phyloP scores from a whole-genome alignment of 2,888 invertebrate genomes.

The Meta bourneti region DNA sequence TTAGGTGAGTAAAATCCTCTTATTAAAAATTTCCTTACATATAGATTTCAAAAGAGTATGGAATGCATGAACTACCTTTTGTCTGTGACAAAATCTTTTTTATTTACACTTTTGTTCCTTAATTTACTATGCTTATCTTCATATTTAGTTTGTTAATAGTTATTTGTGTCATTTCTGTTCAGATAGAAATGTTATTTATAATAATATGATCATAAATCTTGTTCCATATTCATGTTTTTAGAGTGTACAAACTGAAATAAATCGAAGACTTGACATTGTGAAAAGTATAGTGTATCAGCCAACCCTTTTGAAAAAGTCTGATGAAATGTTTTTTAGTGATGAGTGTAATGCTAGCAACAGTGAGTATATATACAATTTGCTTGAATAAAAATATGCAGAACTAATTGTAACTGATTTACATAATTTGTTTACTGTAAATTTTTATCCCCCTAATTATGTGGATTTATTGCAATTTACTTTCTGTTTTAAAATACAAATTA shows the following conservation, averaged over 20 bases:
- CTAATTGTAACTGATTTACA: not conserved
- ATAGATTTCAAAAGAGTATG: too few species aligned
- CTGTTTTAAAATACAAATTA: not conserved
- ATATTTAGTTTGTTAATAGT: too few species aligned
- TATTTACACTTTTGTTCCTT: too few species aligned
- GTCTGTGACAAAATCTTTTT: too few species aligned
- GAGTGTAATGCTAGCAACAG: constrained; percentile 21
- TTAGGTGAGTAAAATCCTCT: too few species aligned
- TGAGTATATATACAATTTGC: constrained; percentile 1
- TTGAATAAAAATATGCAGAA: not conserved
- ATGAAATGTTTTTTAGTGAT: constrained; percentile 64
- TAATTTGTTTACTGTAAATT: not conserved
- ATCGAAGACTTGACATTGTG: constrained; percentile 64
- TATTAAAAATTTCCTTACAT: too few species aligned
- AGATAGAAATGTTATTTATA: too few species aligned
- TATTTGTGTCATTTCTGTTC: too few species aligned
- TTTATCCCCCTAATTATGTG: not conserved
- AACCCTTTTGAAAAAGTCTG: constrained; percentile 63
- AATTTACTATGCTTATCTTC: too few species aligned
- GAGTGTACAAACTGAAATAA: constrained; percentile 69
- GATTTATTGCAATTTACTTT: not conserved
- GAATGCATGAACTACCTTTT: too few species aligned
- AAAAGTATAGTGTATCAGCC: constrained; percentile 70
- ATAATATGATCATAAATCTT: not conserved
- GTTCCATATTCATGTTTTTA: not conserved